Conservation (phyloP, 2,113 vertebrate genomes). For the Colaptes auratus region DNA sequence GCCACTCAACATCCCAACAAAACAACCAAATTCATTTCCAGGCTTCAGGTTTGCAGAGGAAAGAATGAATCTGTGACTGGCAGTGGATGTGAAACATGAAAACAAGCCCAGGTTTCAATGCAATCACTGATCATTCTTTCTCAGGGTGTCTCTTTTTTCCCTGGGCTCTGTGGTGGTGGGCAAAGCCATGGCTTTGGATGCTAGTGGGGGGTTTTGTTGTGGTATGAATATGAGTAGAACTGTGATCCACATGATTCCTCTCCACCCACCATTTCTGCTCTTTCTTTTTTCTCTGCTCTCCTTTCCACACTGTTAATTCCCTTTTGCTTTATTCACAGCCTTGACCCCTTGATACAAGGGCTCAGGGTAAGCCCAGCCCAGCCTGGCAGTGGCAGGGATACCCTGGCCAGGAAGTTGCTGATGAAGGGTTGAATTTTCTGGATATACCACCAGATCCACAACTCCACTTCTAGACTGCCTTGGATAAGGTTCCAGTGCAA, state of each 20-base stretch:
- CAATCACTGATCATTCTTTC: background rate
- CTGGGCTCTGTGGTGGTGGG: background rate
- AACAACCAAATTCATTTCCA: background rate
- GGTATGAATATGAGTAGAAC: background rate
- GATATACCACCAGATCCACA: too few species aligned
- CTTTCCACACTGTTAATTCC: background rate
- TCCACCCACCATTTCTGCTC: background rate
- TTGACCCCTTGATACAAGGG: background rate
- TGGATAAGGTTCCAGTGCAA: background rate
- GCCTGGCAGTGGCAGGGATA: too few species aligned
- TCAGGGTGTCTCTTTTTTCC: background rate
- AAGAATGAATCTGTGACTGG: background rate
- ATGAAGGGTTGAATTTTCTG: too few species aligned
- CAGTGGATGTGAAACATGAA: background rate
- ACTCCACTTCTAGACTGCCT: background rate
- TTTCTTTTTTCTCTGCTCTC: background rate
- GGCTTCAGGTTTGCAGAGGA: background rate
- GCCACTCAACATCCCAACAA: background rate
- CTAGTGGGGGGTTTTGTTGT: fast-evolving
- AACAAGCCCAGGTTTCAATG: background rate
- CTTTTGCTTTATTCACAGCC: background rate
- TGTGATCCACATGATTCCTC: background rate
- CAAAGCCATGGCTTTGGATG: background rate
- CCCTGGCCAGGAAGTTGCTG: too few species aligned
- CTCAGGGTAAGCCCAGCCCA: background rate